Conservation (phyloP, 2,888 invertebrate species). For the Cepaea hortensis region DNA sequence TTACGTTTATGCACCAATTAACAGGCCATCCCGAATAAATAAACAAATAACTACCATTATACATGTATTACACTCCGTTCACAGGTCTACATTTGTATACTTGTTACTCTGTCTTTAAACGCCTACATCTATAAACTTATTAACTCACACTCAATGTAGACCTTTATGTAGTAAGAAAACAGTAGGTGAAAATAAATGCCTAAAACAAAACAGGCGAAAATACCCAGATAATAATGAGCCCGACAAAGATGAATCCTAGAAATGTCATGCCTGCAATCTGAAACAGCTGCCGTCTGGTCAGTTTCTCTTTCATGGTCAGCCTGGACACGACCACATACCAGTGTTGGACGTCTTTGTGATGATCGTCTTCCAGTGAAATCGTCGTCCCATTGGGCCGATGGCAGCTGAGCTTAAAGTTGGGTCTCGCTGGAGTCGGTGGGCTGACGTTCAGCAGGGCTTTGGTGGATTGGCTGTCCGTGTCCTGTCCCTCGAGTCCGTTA, state of each 20-base stretch:
- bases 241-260: conserved; percentile 32
- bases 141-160: too few relatives aligned
- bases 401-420: background rate
- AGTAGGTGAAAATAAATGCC: background rate
- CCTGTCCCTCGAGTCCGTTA: background rate
- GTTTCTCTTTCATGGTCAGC: conserved; percentile 16
- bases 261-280: conserved; percentile 29
- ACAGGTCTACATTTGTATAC: too few relatives aligned
- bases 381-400: background rate
- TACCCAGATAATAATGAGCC: conserved; percentile 22
- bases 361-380: background rate
- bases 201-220: conserved; percentile 33
- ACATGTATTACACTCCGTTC: too few relatives aligned
- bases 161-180: too few relatives aligned
- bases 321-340: conserved; percentile 6
- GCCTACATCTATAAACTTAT: too few relatives aligned
- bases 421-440: background rate
- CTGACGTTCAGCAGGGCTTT: background rate
- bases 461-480: conserved; percentile 1
- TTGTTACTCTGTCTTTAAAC: too few relatives aligned
- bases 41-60: too few relatives aligned
- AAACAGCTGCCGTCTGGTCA: conserved; percentile 10
- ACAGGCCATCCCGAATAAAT: too few relatives aligned
- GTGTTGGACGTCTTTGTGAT: background rate
- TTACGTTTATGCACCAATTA: too few relatives aligned